These are phyloP conservation scores for Agelas oroides DNA, from an alignment of 37 sponge, comb jelly and placozoan genomes.

Conservation along the genomic window DNA sequence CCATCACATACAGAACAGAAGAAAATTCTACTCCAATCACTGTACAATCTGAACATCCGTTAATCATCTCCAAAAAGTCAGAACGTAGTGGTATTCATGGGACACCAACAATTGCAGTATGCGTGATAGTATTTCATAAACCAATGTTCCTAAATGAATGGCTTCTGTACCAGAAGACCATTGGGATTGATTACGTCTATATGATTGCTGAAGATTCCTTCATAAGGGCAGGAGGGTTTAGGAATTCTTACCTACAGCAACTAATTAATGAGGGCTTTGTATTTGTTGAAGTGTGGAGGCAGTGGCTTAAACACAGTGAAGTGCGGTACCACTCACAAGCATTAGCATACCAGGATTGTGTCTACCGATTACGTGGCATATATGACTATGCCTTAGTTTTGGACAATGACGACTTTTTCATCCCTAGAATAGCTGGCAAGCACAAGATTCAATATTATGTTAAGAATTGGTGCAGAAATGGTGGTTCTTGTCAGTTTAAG, in stretches of 20 bases:
- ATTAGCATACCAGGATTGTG: not conserved
- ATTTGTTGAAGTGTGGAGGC: not conserved
- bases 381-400: not conserved
- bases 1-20: not conserved
- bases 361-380: not conserved
- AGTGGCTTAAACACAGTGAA: not conserved
- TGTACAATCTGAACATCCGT: not conserved
- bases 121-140: not conserved
- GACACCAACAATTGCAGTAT: not conserved
- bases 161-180: conserved; percentile 4
- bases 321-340: not conserved
- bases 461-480: not conserved
- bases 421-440: not conserved
- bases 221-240: not conserved
- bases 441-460: not conserved
- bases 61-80: not conserved
- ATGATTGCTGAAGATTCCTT: conserved; percentile 12
- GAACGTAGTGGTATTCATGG: not conserved
- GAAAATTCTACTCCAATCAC: not conserved
- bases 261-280: not conserved
- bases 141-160: not conserved
- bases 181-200: conserved; percentile 10
- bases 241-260: not conserved
- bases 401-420: conserved; percentile 13
- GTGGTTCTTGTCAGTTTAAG: too few relatives aligned